Evolutionary conservation across 2,888 invertebrate genomes (phyloP).

Genomic region (Hydraecia micacea): DNA sequence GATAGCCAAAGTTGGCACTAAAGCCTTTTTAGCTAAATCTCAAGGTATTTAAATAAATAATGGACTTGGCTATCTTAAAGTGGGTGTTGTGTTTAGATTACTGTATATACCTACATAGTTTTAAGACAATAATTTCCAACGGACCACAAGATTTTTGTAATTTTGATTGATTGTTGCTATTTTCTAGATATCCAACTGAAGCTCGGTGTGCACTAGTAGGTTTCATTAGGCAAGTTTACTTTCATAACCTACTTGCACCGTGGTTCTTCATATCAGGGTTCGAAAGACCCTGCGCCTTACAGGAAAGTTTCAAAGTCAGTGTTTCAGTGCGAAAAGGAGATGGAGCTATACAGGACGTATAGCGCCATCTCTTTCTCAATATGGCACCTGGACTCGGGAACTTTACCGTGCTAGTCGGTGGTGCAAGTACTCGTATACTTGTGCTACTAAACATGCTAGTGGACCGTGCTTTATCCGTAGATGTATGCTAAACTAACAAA

Average conservation of each 20-base stretch:
- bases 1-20: background rate
- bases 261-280: too few species aligned
- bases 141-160: conserved; percentile 30
- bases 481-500: conserved; percentile 61
- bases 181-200: conserved; percentile 33
- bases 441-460: conserved; percentile 8
- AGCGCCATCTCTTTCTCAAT: too few species aligned
- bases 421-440: background rate
- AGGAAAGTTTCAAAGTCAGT: too few species aligned
- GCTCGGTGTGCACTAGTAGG: conserved; percentile 35
- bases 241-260: background rate
- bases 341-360: too few species aligned
- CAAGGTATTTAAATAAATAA: background rate
- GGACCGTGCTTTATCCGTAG: conserved; percentile 42
- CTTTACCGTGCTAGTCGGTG: background rate
- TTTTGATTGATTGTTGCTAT: conserved; percentile 25
- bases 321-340: too few species aligned
- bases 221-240: conserved; percentile 19
- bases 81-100: conserved; percentile 40
- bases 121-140: conserved; percentile 59
- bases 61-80: background rate
- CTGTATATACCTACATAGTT: conserved; percentile 35
- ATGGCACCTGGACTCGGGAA: too few species aligned
- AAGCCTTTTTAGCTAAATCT: background rate
- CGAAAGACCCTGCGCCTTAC: too few species aligned